Evolutionary conservation across 2,888 invertebrate genomes (phyloP).

Genomic region (Eudemis profundana): DNA sequence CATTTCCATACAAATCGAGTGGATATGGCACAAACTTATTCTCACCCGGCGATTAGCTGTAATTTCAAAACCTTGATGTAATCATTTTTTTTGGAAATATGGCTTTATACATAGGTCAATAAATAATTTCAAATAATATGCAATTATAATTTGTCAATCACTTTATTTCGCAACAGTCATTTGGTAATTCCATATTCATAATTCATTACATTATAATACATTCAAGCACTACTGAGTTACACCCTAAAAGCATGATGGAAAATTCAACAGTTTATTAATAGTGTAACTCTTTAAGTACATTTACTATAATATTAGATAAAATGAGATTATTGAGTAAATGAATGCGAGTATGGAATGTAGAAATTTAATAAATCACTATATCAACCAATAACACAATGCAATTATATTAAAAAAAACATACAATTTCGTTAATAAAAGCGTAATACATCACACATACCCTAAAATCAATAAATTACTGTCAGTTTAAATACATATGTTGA

Average conservation of each 20-base stretch:
- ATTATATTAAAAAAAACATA: conserved; percentile 29
- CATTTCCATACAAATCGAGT: too few species aligned
- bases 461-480: conserved; percentile 28
- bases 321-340: conserved; percentile 50
- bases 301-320: conserved; percentile 35
- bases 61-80: neutral
- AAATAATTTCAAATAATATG: conserved; percentile 45
- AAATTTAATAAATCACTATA: conserved; percentile 46
- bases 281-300: conserved; percentile 43
- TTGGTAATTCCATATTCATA: conserved; percentile 35
- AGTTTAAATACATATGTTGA: conserved; percentile 8
- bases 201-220: conserved; percentile 44
- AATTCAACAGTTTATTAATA: conserved; percentile 33
- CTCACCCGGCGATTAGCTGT: too few species aligned
- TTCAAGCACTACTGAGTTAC: conserved; percentile 57
- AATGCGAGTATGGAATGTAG: conserved; percentile 70
- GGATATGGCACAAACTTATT: too few species aligned
- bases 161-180: conserved; percentile 66
- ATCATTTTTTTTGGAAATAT: neutral
- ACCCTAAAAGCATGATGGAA: conserved; percentile 54
- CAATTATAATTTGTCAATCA: conserved; percentile 54
- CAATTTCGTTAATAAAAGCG: conserved; percentile 28
- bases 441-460: conserved; percentile 20
- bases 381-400: conserved; percentile 48
- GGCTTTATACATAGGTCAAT: conserved; percentile 11